Conservation (phyloP, 2,113 vertebrate genomes). For the Sisor rabdophorus region DNA sequence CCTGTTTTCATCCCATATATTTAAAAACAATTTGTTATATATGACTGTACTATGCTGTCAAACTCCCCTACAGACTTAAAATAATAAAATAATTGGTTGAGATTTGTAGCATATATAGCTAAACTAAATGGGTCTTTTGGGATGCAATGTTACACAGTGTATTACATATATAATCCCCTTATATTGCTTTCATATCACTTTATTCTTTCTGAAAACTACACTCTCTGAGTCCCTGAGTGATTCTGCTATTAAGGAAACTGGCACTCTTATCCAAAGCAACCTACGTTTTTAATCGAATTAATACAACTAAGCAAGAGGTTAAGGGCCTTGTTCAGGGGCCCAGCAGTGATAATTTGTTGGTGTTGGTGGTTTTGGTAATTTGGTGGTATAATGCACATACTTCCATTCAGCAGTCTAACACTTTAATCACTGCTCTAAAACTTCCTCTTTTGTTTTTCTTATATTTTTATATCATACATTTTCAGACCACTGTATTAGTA, state of each 20-base stretch:
- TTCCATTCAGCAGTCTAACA: no score
- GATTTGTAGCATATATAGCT: conserved; percentile 11
- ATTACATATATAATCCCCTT: conserved; percentile 11
- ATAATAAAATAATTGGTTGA: conserved; percentile 21
- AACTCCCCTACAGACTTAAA: conserved; percentile 19
- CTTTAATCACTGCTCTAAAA: background rate
- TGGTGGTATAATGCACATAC: no score
- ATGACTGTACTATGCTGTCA: conserved; percentile 9
- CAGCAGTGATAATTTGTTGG: no score
- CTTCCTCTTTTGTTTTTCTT: no score
- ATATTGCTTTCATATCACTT: background rate
- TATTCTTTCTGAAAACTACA: background rate
- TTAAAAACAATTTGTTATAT: conserved; percentile 15
- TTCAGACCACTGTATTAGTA: background rate
- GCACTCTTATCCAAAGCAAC: no score
- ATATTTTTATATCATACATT: background rate
- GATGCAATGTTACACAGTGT: conserved; percentile 1
- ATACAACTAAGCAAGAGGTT: no score
- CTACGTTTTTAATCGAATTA: no score
- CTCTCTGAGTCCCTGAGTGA: background rate
- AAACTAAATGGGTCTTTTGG: conserved; percentile 19
- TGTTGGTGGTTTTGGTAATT: no score
- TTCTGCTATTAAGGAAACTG: background rate
- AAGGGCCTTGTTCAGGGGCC: no score
- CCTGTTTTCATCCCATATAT: conserved; percentile 28